Base-by-base conservation (phyloP, 2,113 vertebrate species). In the Pomatorhinus ruficollis region DNA sequence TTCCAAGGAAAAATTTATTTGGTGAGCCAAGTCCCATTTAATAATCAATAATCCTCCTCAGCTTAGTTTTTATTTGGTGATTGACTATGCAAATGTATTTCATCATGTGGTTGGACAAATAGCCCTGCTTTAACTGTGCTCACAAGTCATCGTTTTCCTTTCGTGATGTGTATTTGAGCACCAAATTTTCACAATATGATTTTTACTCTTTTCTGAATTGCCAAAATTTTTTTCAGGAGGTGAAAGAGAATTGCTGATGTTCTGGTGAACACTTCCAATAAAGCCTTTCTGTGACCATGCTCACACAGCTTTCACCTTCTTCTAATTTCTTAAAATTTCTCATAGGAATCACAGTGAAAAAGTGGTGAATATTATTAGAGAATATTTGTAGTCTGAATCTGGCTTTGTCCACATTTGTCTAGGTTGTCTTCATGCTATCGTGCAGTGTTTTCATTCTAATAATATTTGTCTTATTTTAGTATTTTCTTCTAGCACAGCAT, bases 171-270 rank as follows among this genome's bases (percentile, higher is more conserved):
- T 75, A 7, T 82, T 91, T 71, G 31, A 78, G n/a, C 57, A 90
- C 75, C 74, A 87, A 75, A 79, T 93, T 93, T 96, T 93, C 19
- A 66, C 90, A 37, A 31, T 79, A 68, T 31, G 53, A 13, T 91
- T 94, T 96, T 91, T 84, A 82, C 7, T n/a, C 65, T 78, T 76
- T 83, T 63, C 79, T 89, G 77, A 87, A 16, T 59, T 56, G 15
- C 19, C 13, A 19, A 65, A 53, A 37, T 8, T 49, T 85, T 91
- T 83, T 78, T 50, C 45, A 45, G 16, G 45, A 90, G 71, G 47
- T 88, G 71, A 89, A 93, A 95, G 42, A 89, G 68, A 89, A 70
- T 83, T 90, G 25, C 17, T 86, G 57, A 65, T 95, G 44, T 18
- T 70, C 31, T 74, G 25, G 66, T 74, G 70, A 82, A 70, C 5